Evolutionary conservation across 1,140 invertebrate species (phyloP), one percentile per base, ranked within the genome.

Genomic region (Dendrolimus punctatus): DNA sequence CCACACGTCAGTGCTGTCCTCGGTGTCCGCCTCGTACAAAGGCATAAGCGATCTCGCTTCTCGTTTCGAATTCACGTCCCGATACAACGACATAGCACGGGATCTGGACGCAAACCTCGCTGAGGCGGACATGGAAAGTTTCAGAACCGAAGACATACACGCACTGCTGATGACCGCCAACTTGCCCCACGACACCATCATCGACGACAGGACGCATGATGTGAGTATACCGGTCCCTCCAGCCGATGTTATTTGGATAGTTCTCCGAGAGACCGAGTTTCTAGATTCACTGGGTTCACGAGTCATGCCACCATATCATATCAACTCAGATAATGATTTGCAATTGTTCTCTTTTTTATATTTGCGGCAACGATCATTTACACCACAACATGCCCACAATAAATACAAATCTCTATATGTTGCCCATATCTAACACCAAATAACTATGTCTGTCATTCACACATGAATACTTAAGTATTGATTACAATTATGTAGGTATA

Each of bases 61-160:
- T 10, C 76, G 79, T 37, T 86, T 85, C 71, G 83, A 86, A 54
- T 86, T 85, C 74, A 77, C 80, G 6, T 88, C 88, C 10, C 93
- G 93, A 64, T 96, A 96, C 74, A 95, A 96, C 73, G 95, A 95
- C 69, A 83, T 96, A 59, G 92, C 95, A 42, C 91, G 94, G 71
- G 95, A 97, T 77, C 88, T 97, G 73, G 96, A 98, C 86, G 95
- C 95, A 53, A 97, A 97, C 81, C 89, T 98, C 62, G 96, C 96
- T 37, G 95, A 97, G 86, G 95, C 96, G 40, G 96, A 97, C 79
- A 98, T 98, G 93, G 96, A 98, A 83, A 95, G 95, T 76, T 97
- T 96, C 87, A 91, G 92, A 58, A 95, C 94, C 6, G 93, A 96
- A 82, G 95, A 98, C 73, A 97, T 98, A 71, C 94, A 96, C 72